phyloP scores from a whole-genome alignment of 2,113 vertebrate species.

The Gnathonemus echidnorhynchus region DNA sequence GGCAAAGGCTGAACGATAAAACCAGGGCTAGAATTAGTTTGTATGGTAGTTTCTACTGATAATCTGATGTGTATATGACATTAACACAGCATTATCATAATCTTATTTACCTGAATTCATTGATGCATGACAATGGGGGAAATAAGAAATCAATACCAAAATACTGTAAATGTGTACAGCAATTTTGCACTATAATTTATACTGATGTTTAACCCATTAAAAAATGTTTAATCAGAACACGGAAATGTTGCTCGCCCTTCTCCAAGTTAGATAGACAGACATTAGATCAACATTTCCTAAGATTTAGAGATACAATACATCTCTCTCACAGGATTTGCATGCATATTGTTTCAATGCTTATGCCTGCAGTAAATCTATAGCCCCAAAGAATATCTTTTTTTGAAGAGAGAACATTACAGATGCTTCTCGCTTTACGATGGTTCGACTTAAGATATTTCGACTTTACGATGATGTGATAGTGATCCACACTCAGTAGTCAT shows the following conservation, averaged over 20 bases:
- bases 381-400: neutral
- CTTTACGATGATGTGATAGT: no score
- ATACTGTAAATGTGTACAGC: neutral
- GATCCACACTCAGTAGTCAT: no score
- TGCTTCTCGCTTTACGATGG: no score
- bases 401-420: neutral
- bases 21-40: neutral
- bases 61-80: neutral
- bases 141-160: neutral
- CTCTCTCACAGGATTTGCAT: neutral
- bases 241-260: neutral
- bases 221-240: neutral
- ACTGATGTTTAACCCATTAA: neutral
- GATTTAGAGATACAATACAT: neutral
- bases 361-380: neutral
- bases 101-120: neutral
- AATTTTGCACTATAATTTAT: neutral
- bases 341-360: neutral
- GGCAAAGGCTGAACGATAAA: neutral
- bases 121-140: neutral
- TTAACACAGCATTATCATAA: neutral
- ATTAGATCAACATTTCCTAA: neutral
- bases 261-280: neutral
- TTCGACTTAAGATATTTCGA: no score
- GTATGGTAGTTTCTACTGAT: neutral